phyloP scores from a whole-genome alignment of 2,113 vertebrate genomes.

The Lampris incognitus region DNA sequence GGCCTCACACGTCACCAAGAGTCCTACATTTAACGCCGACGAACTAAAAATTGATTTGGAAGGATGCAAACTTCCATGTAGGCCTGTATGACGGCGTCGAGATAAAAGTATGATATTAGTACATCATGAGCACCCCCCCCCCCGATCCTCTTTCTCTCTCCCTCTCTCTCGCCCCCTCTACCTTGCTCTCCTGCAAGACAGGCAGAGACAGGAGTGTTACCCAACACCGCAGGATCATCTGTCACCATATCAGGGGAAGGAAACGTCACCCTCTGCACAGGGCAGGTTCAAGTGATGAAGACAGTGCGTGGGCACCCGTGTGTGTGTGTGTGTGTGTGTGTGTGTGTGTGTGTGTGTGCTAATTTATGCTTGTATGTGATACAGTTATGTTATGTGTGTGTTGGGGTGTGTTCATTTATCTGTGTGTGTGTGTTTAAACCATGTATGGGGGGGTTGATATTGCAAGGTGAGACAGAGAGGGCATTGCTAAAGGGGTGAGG shows the following conservation, averaged over 20 bases:
- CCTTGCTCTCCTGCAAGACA: constrained; percentile 40
- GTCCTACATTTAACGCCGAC: no score
- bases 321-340: constrained; percentile 27
- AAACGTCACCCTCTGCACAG: constrained; percentile 70
- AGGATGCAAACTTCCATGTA: not conserved
- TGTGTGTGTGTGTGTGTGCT: constrained; percentile 43
- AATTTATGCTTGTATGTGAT: constrained; percentile 15
- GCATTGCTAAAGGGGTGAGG: constrained; percentile 9
- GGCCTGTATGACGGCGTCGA: not conserved
- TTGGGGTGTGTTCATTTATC: not conserved
- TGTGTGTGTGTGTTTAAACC: not conserved
- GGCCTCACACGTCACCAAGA: no score
- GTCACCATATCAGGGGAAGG: constrained; percentile 71
- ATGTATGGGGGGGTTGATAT: constrained; percentile 3
- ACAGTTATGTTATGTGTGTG: not conserved
- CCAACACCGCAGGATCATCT: constrained; percentile 72
- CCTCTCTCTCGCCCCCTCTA: not conserved
- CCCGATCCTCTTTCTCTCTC: not conserved
- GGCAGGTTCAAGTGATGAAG: constrained; percentile 58
- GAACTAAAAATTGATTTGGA: no score
- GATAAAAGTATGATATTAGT: constrained; percentile 13
- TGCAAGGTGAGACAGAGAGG: constrained; percentile 50
- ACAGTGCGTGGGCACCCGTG: constrained; percentile 11
- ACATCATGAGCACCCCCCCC: not conserved
- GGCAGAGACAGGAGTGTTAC: constrained; percentile 71